phyloP scores from a whole-genome alignment of 2,888 invertebrate genomes.

The Tineola bisselliella region DNA sequence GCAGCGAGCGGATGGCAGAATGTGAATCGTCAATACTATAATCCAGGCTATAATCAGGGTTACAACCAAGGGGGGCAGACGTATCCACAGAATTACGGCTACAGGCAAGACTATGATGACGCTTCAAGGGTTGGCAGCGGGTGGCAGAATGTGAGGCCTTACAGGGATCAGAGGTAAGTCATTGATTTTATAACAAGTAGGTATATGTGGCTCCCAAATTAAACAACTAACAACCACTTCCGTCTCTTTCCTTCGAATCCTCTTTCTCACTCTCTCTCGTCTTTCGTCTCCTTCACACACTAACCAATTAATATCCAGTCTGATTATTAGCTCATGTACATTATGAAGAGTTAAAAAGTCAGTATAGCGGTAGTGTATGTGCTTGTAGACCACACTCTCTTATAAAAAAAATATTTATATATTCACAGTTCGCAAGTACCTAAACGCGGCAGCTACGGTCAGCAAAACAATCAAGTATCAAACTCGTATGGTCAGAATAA shows the following conservation, averaged over 20 bases:
- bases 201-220: too few species aligned
- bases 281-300: too few species aligned
- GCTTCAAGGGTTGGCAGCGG: constrained; percentile 27
- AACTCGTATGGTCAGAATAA: constrained; percentile 20
- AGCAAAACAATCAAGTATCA: constrained; percentile 16
- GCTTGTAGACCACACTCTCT: too few species aligned
- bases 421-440: neutral
- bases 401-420: neutral
- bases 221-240: too few species aligned
- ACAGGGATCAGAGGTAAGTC: constrained; percentile 47
- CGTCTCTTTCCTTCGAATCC: too few species aligned
- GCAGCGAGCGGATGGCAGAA: constrained; percentile 36
- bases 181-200: too few species aligned
- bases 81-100: constrained; percentile 21
- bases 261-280: too few species aligned
- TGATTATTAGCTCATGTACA: too few species aligned
- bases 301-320: too few species aligned
- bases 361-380: too few species aligned
- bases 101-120: constrained; percentile 21
- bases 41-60: constrained; percentile 15
- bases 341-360: too few species aligned
- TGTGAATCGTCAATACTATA: constrained; percentile 17
- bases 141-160: constrained; percentile 53
- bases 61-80: constrained; percentile 14
- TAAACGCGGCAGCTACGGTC: constrained; percentile 19